phyloP scores from a whole-genome alignment of 2,888 invertebrate genomes.

The Calliscelio sp. region DNA sequence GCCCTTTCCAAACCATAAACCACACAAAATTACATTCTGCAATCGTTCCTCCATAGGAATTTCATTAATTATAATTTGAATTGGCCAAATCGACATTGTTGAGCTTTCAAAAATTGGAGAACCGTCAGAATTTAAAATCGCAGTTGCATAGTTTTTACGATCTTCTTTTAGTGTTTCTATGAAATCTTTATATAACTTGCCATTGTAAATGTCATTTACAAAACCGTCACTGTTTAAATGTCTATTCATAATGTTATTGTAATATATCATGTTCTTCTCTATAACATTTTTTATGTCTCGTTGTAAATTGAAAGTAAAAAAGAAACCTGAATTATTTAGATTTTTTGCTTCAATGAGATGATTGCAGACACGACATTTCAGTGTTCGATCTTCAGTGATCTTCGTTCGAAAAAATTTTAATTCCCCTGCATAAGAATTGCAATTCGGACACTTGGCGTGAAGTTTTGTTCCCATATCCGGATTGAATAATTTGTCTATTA shows the following conservation, averaged over 20 bases:
- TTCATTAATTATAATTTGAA: too few relatives aligned
- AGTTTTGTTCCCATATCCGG: neutral
- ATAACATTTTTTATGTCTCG: neutral
- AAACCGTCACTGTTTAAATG: neutral
- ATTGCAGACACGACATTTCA: neutral
- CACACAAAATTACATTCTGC: conserved; percentile 13
- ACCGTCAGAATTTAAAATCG: conserved; percentile 9
- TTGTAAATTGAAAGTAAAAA: conserved; percentile 17
- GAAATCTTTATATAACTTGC: neutral
- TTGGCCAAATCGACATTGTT: conserved; percentile 13
- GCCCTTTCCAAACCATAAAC: conserved; percentile 19
- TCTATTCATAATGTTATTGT: neutral
- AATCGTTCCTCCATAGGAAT: neutral
- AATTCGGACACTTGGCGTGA: neutral
- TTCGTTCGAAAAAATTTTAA: neutral
- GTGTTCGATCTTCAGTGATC: neutral
- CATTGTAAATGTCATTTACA: neutral
- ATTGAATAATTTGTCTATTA: conserved; percentile 19
- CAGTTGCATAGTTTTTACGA: neutral
- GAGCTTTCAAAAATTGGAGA: conserved; percentile 16
- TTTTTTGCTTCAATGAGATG: neutral
- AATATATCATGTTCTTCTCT: conserved; percentile 16
- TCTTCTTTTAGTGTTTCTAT: neutral
- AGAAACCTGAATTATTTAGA: neutral
- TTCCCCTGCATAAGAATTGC: conserved; percentile 21